Conservation (phyloP, 64 coral and sea anemone genomes). For the Exaiptasia diaphana region DNA sequence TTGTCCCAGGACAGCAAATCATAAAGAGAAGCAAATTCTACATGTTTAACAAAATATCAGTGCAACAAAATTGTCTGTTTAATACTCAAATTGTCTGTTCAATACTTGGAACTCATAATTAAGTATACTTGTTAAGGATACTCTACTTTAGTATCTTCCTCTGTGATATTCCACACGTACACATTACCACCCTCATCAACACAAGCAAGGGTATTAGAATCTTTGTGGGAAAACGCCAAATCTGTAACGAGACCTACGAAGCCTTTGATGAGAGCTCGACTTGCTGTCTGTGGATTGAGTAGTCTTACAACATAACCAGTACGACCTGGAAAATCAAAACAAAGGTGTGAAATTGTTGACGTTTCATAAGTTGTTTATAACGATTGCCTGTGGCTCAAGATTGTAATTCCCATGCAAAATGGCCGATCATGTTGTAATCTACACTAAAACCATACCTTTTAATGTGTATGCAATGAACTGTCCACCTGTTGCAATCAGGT, state of each 20-base stretch:
- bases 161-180: slow-evolving; percentile 76
- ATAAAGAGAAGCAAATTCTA: too few relatives aligned
- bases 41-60: too few relatives aligned
- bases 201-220: slow-evolving; percentile 81
- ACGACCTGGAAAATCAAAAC: slow-evolving; percentile 39
- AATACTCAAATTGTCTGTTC: too few relatives aligned
- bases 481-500: slow-evolving; percentile 68
- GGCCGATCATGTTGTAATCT: too few relatives aligned
- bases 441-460: too few relatives aligned
- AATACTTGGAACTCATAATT: too few relatives aligned
- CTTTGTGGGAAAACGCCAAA: slow-evolving; percentile 79
- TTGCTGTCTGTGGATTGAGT: slow-evolving; percentile 73
- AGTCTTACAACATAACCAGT: slow-evolving; percentile 78
- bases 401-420: neutral
- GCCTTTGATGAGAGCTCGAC: slow-evolving; percentile 78
- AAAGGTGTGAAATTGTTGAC: neutral
- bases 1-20: too few relatives aligned
- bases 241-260: slow-evolving; percentile 84
- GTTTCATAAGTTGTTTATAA: too few relatives aligned
- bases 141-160: slow-evolving; percentile 76
- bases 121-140: too few relatives aligned
- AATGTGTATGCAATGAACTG: slow-evolving; percentile 94
- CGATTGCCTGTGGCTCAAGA: too few relatives aligned
- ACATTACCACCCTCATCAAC: slow-evolving; percentile 91
- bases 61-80: too few relatives aligned